phyloP scores from a whole-genome alignment of 2,888 invertebrate genomes.

The Maniola hyperantus region DNA sequence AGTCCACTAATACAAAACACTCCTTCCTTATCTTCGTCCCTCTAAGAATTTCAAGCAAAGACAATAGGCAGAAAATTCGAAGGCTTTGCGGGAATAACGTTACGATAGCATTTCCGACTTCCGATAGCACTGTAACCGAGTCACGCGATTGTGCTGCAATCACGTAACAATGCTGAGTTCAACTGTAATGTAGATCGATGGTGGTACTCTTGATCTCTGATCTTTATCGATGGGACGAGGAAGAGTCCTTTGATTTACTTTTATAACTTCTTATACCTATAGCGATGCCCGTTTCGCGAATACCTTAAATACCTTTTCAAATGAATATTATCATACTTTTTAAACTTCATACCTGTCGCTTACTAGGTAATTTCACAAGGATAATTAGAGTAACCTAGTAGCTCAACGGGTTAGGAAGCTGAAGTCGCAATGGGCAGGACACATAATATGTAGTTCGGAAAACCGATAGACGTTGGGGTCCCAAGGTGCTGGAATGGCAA shows the following conservation, averaged over 20 bases:
- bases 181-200: conserved; percentile 24
- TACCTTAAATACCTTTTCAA: not conserved
- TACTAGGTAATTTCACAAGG: too few relatives aligned
- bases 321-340: too few relatives aligned
- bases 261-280: not conserved
- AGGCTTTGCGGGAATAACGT: conserved; percentile 52
- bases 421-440: too few relatives aligned
- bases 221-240: not conserved
- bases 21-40: conserved; percentile 20
- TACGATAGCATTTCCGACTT: conserved; percentile 60
- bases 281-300: not conserved
- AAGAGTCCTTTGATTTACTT: not conserved
- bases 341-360: too few relatives aligned
- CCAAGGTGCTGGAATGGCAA: too few relatives aligned
- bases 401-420: too few relatives aligned
- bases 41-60: conserved; percentile 41
- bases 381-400: too few relatives aligned
- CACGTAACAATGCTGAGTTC: conserved; percentile 25
- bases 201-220: not conserved
- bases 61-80: conserved; percentile 47
- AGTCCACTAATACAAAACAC: conserved; percentile 16
- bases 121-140: conserved; percentile 49
- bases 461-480: too few relatives aligned
- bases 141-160: conserved; percentile 52
- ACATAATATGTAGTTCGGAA: too few relatives aligned